Conservation (phyloP, 2,888 invertebrate species). For the Rotaria sp. region DNA sequence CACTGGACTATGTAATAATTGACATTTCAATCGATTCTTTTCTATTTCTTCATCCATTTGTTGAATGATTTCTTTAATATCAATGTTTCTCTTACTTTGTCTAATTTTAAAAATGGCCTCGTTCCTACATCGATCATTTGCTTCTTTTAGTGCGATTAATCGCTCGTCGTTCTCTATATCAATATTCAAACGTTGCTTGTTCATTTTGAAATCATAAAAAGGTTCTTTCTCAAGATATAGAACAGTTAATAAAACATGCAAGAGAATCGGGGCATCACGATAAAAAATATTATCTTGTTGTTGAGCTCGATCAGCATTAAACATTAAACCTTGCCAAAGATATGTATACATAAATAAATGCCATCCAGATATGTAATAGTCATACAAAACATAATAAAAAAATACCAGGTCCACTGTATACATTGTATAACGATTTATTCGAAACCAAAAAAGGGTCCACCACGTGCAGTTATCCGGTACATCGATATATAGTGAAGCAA, state of each 20-base stretch:
- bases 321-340: neutral
- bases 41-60: neutral
- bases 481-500: neutral
- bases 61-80: neutral
- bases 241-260: neutral
- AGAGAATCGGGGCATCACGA: neutral
- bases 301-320: neutral
- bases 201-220: neutral
- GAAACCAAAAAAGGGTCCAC: neutral
- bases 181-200: neutral
- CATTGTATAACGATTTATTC: neutral
- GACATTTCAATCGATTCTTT: neutral
- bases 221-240: neutral
- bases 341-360: neutral
- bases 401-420: neutral
- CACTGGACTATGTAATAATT: neutral
- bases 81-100: neutral
- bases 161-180: neutral
- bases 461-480: neutral
- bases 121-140: neutral
- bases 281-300: neutral
- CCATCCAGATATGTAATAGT: neutral
- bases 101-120: neutral
- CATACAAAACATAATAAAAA: neutral
- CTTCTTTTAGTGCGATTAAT: neutral